Evolutionary conservation across 2,797 vertebrate genomes (phyloP).

Genomic region (Mormyrus hasselquistii): DNA sequence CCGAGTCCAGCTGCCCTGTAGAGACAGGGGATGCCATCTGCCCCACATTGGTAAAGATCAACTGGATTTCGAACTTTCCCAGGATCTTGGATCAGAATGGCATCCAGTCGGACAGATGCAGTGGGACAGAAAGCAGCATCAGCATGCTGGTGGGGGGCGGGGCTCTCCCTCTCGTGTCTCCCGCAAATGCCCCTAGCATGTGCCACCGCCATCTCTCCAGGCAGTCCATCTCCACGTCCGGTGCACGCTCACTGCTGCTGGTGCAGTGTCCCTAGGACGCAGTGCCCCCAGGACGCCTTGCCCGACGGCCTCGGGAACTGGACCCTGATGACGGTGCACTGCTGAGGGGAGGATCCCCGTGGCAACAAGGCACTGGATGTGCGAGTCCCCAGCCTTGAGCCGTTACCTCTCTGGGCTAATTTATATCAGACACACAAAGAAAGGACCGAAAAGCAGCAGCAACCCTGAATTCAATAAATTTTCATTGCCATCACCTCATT

Average conservation of each 20-base stretch:
- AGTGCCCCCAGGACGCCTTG: slow-evolving; percentile 45
- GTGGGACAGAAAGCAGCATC: slow-evolving; percentile 50
- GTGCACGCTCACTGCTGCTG: slow-evolving; percentile 45
- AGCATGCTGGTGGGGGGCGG: slow-evolving; percentile 41
- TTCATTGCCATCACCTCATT: background rate
- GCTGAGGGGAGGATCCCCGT: slow-evolving; percentile 41
- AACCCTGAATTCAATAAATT: background rate
- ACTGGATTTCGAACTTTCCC: slow-evolving; percentile 20
- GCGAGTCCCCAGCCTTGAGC: background rate
- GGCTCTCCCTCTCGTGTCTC: background rate
- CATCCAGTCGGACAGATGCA: slow-evolving; percentile 49
- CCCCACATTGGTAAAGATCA: background rate
- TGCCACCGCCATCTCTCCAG: slow-evolving; percentile 54
- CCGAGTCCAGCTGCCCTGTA: background rate
- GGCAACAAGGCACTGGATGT: slow-evolving; percentile 43
- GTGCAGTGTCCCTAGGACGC: slow-evolving; percentile 41
- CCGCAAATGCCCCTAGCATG: slow-evolving; percentile 46
- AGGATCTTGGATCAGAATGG: slow-evolving; percentile 46
- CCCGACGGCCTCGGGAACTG: slow-evolving; percentile 40
- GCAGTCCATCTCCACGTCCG: slow-evolving; percentile 50
- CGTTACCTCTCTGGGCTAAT: background rate
- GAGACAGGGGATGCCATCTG: background rate
- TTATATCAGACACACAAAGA: background rate
- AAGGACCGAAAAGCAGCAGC: background rate
- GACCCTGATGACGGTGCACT: slow-evolving; percentile 48